Conservation (phyloP, 2,113 vertebrate species). For the Nymphicus hollandicus region DNA sequence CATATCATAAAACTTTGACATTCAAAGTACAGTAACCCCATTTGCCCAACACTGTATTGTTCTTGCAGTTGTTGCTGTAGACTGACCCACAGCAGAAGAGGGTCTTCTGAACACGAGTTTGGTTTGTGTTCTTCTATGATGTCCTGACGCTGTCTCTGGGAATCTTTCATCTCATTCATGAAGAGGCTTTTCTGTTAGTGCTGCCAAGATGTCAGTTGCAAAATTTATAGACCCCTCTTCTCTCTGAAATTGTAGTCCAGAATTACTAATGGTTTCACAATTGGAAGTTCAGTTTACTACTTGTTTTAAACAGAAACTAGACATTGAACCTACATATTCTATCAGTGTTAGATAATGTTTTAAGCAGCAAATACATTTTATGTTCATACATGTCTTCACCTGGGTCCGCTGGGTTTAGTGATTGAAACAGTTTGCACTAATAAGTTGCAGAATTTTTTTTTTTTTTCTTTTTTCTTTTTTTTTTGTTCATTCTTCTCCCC, state of each 20-base stretch:
- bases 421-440: background rate
- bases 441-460: background rate
- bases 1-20: background rate
- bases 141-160: background rate
- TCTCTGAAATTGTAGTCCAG: background rate
- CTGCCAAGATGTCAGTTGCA: background rate
- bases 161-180: background rate
- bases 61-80: background rate
- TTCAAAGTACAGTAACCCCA: background rate
- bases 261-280: background rate
- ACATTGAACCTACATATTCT: background rate
- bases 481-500: background rate
- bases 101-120: background rate
- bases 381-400: background rate
- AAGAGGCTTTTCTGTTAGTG: background rate
- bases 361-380: background rate
- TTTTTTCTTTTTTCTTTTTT: background rate
- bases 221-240: background rate
- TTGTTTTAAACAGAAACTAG: background rate
- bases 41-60: background rate
- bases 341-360: background rate
- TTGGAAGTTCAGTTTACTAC: background rate
- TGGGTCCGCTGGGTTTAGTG: background rate
- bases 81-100: background rate
- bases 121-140: background rate